Evolutionary conservation across 2,888 invertebrate genomes (phyloP), one percentile per base, ranked within the genome.

Genomic region (Sesia apiformis): DNA sequence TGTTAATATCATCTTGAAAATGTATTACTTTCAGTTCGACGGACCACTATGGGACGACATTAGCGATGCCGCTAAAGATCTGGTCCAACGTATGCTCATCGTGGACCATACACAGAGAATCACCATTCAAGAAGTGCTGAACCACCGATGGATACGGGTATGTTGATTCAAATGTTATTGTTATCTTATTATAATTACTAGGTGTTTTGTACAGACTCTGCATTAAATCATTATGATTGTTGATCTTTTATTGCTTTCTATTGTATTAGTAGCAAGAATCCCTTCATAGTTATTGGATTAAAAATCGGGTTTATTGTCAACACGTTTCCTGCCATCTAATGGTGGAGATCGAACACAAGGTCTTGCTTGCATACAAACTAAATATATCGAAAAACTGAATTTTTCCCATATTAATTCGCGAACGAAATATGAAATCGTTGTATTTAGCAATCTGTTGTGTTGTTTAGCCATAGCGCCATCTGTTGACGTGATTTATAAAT

Each of bases 131-230:
- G 97, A 98, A 83, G 97, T 98, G 58, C 92, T 99, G 58, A 95
- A 96, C 76, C 99, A 99, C 89, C 95, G 96, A 65, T 99, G 99
- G 99, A 94, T 99, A 75, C 93, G 96, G 91, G 98, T 98, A 90
- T 87, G 92, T 59, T 53, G 6, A 8, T 52, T 39, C 43, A 38
- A 7, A 38, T 50, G 8, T 38, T 7, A 38, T 51, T 23, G 6
- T 39, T 3, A 51, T 39, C 23, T 55, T 57, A 60, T 39, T 49
- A 60, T 59, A 56, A 40, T 49, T 23, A 23, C 23, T 23, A 23
- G 23, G 23, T 2, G 23, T 23, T 6, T 42, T 42, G 42, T 42
- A 42, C 6, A 6, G 1, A 42, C 7, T 6, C 3, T 42, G 42
- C 2, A 42, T 38, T 23, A 49, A 49, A 51, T 39, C 56, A 23